Percentiles rank a stretch among this genome's conserved stretches.
Evolutionary conservation across 2,888 invertebrate genomes (phyloP).

Genomic region (Bombylius discolor): DNA sequence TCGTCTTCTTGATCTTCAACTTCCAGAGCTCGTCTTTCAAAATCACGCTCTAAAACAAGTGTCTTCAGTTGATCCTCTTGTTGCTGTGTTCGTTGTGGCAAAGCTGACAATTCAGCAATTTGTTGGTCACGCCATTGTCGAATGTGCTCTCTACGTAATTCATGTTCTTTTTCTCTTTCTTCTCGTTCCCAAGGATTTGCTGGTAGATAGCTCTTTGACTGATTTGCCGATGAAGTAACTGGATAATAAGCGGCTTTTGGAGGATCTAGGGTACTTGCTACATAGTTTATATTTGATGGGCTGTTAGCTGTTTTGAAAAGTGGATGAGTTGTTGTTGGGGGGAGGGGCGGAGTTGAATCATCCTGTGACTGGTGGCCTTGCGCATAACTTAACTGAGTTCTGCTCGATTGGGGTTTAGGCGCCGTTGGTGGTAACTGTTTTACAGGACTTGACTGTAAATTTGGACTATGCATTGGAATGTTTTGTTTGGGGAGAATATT

Average conservation of each 20-base stretch:
- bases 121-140: conserved; percentile 74
- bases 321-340: conserved; percentile 59
- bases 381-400: conserved; percentile 16
- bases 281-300: conserved; percentile 38
- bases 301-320: conserved; percentile 39
- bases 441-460: conserved; percentile 28
- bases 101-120: conserved; percentile 61
- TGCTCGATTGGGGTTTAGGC: conserved; percentile 41
- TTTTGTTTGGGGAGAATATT: not conserved
- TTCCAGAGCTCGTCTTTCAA: conserved; percentile 81
- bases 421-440: conserved; percentile 44
- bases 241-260: conserved; percentile 61
- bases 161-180: conserved; percentile 72
- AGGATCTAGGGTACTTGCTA: conserved; percentile 60
- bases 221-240: conserved; percentile 22
- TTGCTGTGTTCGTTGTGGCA: conserved; percentile 56
- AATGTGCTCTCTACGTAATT: conserved; percentile 59
- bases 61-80: conserved; percentile 81
- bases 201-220: conserved; percentile 25
- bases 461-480: conserved; percentile 20
- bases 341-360: conserved; percentile 45
- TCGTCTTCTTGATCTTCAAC: conserved; percentile 56
- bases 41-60: conserved; percentile 85
- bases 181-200: conserved; percentile 88
- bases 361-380: conserved; percentile 14